Evolutionary conservation across 2,113 vertebrate species (phyloP), one percentile per base, ranked within the genome.

Genomic region (Eurypyga helias): DNA sequence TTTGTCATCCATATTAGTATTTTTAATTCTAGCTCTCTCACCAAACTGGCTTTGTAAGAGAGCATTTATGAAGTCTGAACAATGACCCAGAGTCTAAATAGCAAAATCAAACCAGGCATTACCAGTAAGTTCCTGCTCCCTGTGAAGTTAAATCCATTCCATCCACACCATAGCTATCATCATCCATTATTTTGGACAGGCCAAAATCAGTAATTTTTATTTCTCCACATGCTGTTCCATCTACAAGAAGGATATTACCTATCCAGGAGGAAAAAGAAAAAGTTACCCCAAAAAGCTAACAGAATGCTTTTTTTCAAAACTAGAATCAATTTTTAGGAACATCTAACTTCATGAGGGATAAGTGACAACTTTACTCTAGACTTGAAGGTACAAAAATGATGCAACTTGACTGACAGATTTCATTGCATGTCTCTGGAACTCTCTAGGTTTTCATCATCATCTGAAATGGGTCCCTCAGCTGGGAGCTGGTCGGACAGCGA

Each of bases 131-230:
- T 93, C 99, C 99, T 82, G 99, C 99, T 66, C 99, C 99, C 97
- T 99, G 99, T 75, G 99, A 99, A 48, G 99, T 99, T 94, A 99
- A 98, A 96, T 99, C 99, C 99, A 99, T 99, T 86, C 99, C 99
- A 95, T 99, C 99, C 61, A 99, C 99, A 26, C 99, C 99, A 7
- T 99, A 99, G 98, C 99, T 99, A 97, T 99, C 99, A 67, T 99
- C 99, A 94, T 99, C 99, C 99, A 99, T 99, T 97, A 99, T 99
- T 98, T 99, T 99, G 87, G 99, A 99, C 80, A 99, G 98, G 75
- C 99, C 99, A 97, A 99, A 99, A 97, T 99, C 99, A 20, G 99
- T 99, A 94, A 99, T 99, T 98, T 99, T 99, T 97, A 99, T 99
- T 98, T 99, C 99, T 90, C 99, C 99, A 93, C 99, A 99, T 83